Conservation (phyloP, 1,140 invertebrate species). For the Zaprionus inermis region DNA sequence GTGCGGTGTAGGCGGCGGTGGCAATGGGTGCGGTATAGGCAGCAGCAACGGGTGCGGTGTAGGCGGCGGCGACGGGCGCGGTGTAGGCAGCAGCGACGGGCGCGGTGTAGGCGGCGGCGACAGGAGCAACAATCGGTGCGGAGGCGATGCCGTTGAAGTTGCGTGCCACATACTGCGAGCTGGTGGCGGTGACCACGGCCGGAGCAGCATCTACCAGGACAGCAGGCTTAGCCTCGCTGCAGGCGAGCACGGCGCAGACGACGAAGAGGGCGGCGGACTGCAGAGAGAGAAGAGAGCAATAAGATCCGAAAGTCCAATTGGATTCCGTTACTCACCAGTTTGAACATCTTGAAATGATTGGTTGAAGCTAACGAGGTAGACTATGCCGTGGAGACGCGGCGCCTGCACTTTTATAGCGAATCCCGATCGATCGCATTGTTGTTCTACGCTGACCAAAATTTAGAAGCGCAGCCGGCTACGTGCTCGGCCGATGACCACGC, state of each 20-base stretch:
- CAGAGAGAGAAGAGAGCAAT: conserved; percentile 9
- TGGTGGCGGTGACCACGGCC: conserved; percentile 84
- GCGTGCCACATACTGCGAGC: conserved; percentile 84
- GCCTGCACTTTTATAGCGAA: conserved; percentile 67
- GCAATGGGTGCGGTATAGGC: conserved; percentile 60
- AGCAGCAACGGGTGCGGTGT: conserved; percentile 52
- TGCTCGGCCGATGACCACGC: conserved; percentile 43
- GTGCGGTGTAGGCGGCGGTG: conserved; percentile 46
- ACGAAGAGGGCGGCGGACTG: conserved; percentile 68
- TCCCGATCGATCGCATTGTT: conserved; percentile 29
- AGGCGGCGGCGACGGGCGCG: conserved; percentile 60
- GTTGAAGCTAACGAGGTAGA: conserved; percentile 64
- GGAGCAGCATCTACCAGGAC: conserved; percentile 62
- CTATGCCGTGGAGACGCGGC: conserved; percentile 36
- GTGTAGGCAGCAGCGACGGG: conserved; percentile 56
- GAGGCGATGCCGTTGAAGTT: conserved; percentile 83
- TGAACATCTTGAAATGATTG: conserved; percentile 76
- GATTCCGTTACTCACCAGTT: conserved; percentile 59
- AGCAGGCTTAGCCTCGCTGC: conserved; percentile 72
- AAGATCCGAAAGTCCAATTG: background rate
- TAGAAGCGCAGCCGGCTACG: conserved; percentile 57
- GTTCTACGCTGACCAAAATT: conserved; percentile 54
- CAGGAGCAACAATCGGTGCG: conserved; percentile 66
- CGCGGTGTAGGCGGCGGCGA: conserved; percentile 46
- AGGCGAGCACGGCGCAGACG: conserved; percentile 73